Conservation (phyloP, 1,140 invertebrate species). For the Diorhabda elongata region DNA sequence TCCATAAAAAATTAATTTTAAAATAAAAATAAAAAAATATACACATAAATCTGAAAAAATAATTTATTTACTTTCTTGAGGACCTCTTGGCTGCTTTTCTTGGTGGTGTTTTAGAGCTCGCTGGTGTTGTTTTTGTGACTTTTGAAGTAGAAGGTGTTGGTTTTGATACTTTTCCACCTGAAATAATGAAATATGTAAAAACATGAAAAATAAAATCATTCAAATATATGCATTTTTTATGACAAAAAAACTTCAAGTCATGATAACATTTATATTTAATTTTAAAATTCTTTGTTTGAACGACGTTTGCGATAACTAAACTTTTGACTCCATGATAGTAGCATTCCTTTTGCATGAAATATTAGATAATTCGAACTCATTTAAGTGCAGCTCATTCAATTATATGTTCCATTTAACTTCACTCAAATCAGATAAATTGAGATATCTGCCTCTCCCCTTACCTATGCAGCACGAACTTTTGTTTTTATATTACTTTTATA, state of each 20-base stretch:
- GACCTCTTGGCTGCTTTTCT: slow-evolving; percentile 15
- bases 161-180: slow-evolving; percentile 14
- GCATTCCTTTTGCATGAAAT: no score
- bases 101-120: slow-evolving; percentile 10
- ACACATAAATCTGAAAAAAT: slow-evolving; percentile 8
- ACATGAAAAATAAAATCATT: background rate
- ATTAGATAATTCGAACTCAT: no score
- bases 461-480: no score
- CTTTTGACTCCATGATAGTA: no score
- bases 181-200: background rate
- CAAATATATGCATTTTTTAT: background rate
- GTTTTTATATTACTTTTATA: no score
- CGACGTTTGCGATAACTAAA: background rate
- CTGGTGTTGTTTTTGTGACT: slow-evolving; percentile 2
- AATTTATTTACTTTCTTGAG: slow-evolving; percentile 16
- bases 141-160: slow-evolving; percentile 3
- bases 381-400: no score
- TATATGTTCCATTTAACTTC: no score
- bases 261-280: background rate
- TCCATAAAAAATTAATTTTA: slow-evolving; percentile 3
- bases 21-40: slow-evolving; percentile 17
- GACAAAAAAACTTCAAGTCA: background rate
- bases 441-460: no score
- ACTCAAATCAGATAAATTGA: no score
- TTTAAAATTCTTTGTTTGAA: background rate